Conservation (phyloP, 2,888 invertebrate genomes). For the Stenodera caucasica region DNA sequence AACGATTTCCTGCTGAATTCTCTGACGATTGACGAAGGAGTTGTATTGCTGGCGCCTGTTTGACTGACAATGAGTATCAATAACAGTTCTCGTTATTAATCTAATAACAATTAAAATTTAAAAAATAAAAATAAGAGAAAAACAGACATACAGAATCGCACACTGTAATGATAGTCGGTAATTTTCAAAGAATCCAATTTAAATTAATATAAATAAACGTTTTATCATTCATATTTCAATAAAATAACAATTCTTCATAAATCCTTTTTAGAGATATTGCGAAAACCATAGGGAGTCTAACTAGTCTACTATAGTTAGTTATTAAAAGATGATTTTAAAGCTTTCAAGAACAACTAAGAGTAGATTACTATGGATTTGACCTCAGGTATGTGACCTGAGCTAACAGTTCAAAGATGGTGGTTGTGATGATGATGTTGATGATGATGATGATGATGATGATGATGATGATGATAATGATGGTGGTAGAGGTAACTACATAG, state of each 20-base stretch:
- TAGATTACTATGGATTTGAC: background rate
- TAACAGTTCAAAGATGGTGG: background rate
- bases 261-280: background rate
- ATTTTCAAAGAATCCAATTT: background rate
- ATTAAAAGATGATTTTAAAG: background rate
- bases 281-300: background rate
- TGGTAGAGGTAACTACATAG: too few species aligned
- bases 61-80: background rate
- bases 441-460: background rate
- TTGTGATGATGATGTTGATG: background rate
- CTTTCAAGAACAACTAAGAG: background rate
- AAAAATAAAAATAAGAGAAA: too few species aligned
- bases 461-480: background rate
- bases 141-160: too few species aligned
- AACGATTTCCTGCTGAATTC: slow-evolving; percentile 7
- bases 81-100: background rate
- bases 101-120: too few species aligned
- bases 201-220: background rate
- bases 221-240: background rate
- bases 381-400: background rate
- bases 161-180: background rate
- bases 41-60: background rate
- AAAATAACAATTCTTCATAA: background rate
- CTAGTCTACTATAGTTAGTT: background rate
- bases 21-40: slow-evolving; percentile 2